Base-by-base conservation (phyloP, 2,888 invertebrate genomes). In the Thyatira batis region DNA sequence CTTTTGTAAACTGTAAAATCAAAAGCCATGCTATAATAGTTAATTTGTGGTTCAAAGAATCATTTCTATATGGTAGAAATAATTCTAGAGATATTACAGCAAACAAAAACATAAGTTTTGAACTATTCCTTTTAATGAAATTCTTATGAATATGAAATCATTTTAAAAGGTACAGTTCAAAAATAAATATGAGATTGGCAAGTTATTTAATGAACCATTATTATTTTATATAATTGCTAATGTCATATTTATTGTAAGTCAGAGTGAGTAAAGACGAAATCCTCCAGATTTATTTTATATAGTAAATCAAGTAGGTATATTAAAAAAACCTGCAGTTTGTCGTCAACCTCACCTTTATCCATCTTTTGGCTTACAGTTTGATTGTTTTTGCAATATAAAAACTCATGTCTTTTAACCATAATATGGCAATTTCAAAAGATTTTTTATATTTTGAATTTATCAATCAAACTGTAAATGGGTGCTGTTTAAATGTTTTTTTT, bases 11-110 rank as follows among this genome's bases (percentile, higher is more conserved):
- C 23, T 8, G 53, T 55, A 58, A 72, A 68, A 73, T 60, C 67
- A 67, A 75, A 81, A 82, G 80, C 82, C 80, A 82, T 82, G 81
- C 78, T 60, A 58, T 60, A 56, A 45, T 57, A 52, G 45, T 20
- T 39, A 49, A 21, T 46, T 46, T 20, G 23, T 23, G 13, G 9
- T 13, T 13, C 10, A 20, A 20, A 4, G 23, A 25, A 46, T 46
- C 11, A 13, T 25, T 23, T 21, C 13, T 6, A 4, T 11, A 45
- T n/a, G 1, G 3, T 25, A 6, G 33, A 39, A 39, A 39, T 6
- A 8, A 39, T 39, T 39, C 33, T n/a, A n/a, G 13, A 39, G 39
- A 17, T 17, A 39, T 39, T 39, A 39, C 39, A 39, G 39, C 39
- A 39, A 39, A 39, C 39, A 39, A 39, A 39, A 39, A 17, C 5